A percentile compares a stretch with the other conserved stretches of the same genome.
Evolutionary conservation across 2,797 vertebrate genomes (phyloP).

Genomic region (Rhodeus uyekii): DNA sequence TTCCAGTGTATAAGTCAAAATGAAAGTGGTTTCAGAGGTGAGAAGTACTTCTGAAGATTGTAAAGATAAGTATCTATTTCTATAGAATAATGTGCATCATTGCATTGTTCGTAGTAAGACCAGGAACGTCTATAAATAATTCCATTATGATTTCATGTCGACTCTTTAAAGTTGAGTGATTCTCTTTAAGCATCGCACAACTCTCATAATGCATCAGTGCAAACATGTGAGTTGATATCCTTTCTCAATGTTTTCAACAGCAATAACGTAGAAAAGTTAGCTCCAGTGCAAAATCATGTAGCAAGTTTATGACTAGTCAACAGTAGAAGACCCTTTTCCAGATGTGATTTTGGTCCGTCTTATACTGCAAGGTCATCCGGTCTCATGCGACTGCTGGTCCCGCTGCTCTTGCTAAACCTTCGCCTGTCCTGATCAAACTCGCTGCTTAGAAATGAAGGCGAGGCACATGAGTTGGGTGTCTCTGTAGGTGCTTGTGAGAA

Average conservation of each 20-base stretch:
- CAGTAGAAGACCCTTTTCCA: neutral
- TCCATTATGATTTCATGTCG: neutral
- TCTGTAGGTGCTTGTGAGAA: constrained; percentile 74
- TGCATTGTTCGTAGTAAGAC: neutral
- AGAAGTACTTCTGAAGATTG: neutral
- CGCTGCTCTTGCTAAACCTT: constrained; percentile 86
- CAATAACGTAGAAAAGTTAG: neutral
- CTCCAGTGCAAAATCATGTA: neutral
- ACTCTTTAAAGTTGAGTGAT: neutral
- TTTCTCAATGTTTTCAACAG: neutral
- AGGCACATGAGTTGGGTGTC: constrained; percentile 58
- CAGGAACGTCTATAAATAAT: neutral
- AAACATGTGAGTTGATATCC: neutral
- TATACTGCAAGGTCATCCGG: constrained; percentile 90
- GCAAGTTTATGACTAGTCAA: neutral
- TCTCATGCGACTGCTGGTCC: constrained; percentile 86
- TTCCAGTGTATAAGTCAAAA: neutral
- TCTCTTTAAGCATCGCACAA: neutral
- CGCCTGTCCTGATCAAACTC: constrained; percentile 83
- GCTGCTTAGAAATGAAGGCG: constrained; percentile 58
- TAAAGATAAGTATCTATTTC: neutral
- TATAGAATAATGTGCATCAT: neutral
- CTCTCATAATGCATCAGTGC: neutral
- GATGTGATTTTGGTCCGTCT: constrained; percentile 16
- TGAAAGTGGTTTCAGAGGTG: neutral